Evolutionary conservation across 2,113 vertebrate species (phyloP), one percentile per base, ranked within the genome.

Genomic region (Chionomys nivalis): DNA sequence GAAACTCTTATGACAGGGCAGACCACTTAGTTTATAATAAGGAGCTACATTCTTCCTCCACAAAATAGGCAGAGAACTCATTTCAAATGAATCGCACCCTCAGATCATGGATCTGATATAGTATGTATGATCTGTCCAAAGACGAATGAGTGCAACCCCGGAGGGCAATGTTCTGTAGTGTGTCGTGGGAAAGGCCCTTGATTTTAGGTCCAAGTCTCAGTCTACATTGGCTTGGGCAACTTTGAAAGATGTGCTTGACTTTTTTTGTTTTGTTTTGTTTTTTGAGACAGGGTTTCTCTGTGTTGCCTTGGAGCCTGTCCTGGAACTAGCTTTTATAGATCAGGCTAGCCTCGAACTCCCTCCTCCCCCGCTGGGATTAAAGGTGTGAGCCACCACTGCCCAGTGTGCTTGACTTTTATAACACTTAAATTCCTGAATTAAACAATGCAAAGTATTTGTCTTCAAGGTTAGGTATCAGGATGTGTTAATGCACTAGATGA

Each of bases 21-120:
- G 97, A 97, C 97, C 19, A 96, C 77, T 93, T 93, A 86, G 78
- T 94, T 70, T 90, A 9, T 96, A 97, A 97, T 93, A 96, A 82
- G 9, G 47, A 92, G 73, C 89, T 31, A 91, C 11, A 55, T 68
- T 95, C 63, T 94, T 96, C 88, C 61, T 65, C 95, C 31, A 81
- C 21, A 33, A 58, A 79, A 81, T 49, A 96, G 33, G 75, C 85
- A 79, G 1, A 3, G 58, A 83, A n/a, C 63, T 4, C 89, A 93
- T 95, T 94, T 76, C 89, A 93, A 93, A 87, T 92, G 75, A 91
- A 72, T 55, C 7, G 76, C 85, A 85, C 92, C 94, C 66, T 58
- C 89, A 93, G 87, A 82, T 93, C 58, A 66, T 73, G 85, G 73
- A 31, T 58, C 39, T 89, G 58, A 90, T 49, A 42, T 13, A 14